Base-by-base conservation (phyloP, 2,113 vertebrate genomes). In the Egretta garzetta region DNA sequence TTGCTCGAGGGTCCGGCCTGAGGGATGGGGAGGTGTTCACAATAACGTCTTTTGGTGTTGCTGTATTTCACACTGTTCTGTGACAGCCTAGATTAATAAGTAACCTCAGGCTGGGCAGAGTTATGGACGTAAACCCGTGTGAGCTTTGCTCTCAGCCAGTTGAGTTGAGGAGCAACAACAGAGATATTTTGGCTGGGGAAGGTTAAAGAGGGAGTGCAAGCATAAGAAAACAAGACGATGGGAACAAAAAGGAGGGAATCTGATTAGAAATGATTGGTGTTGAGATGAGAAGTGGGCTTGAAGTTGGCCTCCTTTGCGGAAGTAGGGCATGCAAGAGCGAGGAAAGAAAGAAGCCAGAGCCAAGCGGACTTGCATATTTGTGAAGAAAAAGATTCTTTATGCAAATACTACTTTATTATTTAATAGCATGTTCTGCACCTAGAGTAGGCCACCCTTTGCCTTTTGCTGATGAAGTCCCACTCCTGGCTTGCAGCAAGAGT, bases 11-110 rank as follows among this genome's bases (percentile, higher is more conserved):
- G 21, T 68, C 37, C 43, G 66, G 13, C 16, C 49, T 27, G 28
- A 66, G 16, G 32, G 23, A 16, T 3, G 16, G 8, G 10, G 9
- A 93, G 4, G 4, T 24, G 17, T 50, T 43, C 32, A 14, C 8
- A 39, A 6, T 27, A 70, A 49, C 1, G 1, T 8, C 11, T 64
- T 90, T n/a, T 0, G 0, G 32, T 64, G 26, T 49, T 39, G 13
- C 28, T 60, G 15, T 82, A 28, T 68, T 88, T 86, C 53, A 56
- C 1, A 1, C 32, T 62, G 8, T 28, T 85, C 45, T 84, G 59
- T 3, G 55, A 28, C 14, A 67, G 15, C 4, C 76, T 88, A n/a
- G 35, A 37, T 88, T 88, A 96, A 80, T 53, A 24, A 88, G 28
- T 66, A 86, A 64, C 35, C n/a, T 73, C 1, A n/a, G 37, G 62